Percentiles rank a stretch among this genome's conserved stretches.
Conservation (phyloP, 2,113 vertebrate genomes). For the Ovibos moschatus region DNA sequence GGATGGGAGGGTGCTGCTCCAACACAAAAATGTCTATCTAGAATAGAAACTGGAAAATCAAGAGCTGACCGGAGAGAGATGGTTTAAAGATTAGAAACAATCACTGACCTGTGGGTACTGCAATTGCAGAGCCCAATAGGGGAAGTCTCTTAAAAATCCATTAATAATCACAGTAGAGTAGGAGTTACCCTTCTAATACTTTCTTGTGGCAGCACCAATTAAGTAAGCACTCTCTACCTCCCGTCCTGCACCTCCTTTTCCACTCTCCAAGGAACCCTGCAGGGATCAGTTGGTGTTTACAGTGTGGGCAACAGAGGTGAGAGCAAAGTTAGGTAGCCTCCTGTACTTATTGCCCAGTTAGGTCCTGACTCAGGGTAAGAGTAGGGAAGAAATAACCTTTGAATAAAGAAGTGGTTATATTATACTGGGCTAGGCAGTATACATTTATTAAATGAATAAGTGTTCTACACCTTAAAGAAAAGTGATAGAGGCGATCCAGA, state of each 20-base stretch:
- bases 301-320: fast-evolving
- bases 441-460: neutral
- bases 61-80: fast-evolving
- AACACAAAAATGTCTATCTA: neutral
- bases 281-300: too few relatives aligned
- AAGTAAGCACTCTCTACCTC: neutral
- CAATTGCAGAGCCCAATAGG: neutral
- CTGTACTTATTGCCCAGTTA: neutral
- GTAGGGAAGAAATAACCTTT: neutral
- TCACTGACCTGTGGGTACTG: neutral
- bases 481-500: neutral
- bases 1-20: neutral
- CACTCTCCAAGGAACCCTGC: neutral
- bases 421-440: neutral
- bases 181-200: neutral
- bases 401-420: neutral
- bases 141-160: neutral
- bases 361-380: neutral
- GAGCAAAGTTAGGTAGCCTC: neutral
- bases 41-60: neutral
- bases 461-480: neutral
- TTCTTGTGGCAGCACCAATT: neutral
- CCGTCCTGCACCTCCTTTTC: neutral
- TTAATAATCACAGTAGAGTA: neutral
- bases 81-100: neutral